phyloP scores from a whole-genome alignment of 2,888 invertebrate genomes.

The Pristionchus mayeri region DNA sequence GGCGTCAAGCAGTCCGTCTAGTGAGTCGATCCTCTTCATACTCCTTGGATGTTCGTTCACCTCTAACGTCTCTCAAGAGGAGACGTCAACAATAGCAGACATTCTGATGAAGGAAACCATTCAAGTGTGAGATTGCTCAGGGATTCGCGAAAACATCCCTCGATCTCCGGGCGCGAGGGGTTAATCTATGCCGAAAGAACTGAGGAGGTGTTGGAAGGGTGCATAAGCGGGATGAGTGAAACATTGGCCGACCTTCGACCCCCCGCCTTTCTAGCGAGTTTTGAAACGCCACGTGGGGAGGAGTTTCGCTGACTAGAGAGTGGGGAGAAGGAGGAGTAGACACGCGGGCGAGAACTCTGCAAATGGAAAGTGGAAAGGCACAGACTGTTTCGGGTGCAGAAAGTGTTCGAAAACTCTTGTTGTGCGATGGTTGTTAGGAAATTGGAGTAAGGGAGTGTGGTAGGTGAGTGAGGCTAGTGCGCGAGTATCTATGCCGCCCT shows the following conservation, averaged over 20 bases:
- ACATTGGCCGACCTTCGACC: background rate
- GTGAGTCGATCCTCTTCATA: background rate
- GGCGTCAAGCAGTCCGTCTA: conserved; percentile 18
- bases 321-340: background rate
- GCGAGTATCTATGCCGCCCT: too few relatives aligned
- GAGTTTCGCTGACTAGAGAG: background rate
- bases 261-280: background rate
- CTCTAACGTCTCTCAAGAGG: conserved; percentile 30
- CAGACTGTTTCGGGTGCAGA: background rate
- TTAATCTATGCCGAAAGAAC: background rate
- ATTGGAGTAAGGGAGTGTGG: too few relatives aligned
- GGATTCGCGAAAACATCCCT: background rate
- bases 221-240: too few relatives aligned
- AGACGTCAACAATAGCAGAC: background rate
- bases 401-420: background rate
- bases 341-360: background rate
- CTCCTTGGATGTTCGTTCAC: background rate
- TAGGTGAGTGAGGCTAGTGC: too few relatives aligned
- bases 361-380: background rate
- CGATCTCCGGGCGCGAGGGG: too few relatives aligned
- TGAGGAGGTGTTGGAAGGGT: background rate
- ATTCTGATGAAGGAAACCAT: background rate
- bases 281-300: conserved; percentile 15
- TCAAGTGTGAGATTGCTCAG: background rate
- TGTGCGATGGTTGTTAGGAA: background rate